Percentiles rank a stretch among this genome's conserved stretches.
These are phyloP conservation scores for Dynastes hyllus DNA, from an alignment of 2,888 invertebrate genomes.

Conservation along the genomic window DNA sequence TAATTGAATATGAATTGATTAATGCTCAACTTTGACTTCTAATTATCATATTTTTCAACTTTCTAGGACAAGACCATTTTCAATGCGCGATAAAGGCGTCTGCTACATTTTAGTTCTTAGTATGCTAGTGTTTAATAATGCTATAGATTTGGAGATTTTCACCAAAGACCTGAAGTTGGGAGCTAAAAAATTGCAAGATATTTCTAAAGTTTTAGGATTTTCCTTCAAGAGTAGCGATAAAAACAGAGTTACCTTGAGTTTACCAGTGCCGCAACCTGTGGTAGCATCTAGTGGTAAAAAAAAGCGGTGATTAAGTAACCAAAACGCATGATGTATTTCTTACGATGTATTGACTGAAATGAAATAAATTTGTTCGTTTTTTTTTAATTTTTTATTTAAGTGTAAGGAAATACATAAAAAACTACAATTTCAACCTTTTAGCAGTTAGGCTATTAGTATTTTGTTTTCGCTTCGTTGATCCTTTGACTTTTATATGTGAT, in stretches of 20 bases:
- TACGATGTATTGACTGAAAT: slow-evolving; percentile 19
- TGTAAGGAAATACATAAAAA: background rate
- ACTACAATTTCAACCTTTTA: slow-evolving; percentile 78
- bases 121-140: slow-evolving; percentile 64
- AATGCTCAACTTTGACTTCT: background rate
- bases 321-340: background rate
- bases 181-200: slow-evolving; percentile 65
- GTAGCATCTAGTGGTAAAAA: slow-evolving; percentile 5
- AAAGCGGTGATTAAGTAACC: background rate
- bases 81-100: slow-evolving; percentile 67
- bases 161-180: slow-evolving; percentile 64
- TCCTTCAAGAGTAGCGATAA: slow-evolving; percentile 59
- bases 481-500: slow-evolving; percentile 73
- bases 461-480: slow-evolving; percentile 61
- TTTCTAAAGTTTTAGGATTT: slow-evolving; percentile 65
- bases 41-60: background rate
- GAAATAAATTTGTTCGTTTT: slow-evolving; percentile 23
- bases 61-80: slow-evolving; percentile 61
- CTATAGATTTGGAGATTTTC: slow-evolving; percentile 63
- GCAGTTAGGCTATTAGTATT: slow-evolving; percentile 71
- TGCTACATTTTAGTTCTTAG: slow-evolving; percentile 66
- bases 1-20: too few relatives aligned
- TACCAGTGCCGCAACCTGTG: slow-evolving; percentile 64
- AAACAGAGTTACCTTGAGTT: slow-evolving; percentile 58
- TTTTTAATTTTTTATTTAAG: slow-evolving; percentile 30